Percentiles rank a stretch among this genome's conserved stretches.
phyloP scores from a whole-genome alignment of 2,113 vertebrate species.

The Emydocephalus ijimae region DNA sequence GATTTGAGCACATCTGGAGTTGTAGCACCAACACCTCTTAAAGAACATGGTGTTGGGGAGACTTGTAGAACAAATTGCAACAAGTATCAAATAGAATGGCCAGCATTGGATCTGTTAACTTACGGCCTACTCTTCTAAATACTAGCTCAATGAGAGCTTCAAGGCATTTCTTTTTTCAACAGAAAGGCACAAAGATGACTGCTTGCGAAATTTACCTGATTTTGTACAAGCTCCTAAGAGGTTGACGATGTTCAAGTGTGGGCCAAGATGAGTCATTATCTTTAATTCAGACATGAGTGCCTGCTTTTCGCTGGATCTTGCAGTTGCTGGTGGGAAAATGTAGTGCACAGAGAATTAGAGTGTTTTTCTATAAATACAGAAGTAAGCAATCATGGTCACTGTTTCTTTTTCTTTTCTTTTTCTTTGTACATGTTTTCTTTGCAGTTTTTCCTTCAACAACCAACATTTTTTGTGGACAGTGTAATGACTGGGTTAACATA shows the following conservation, averaged over 20 bases:
- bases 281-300: slow-evolving; percentile 99
- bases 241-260: slow-evolving; percentile 97
- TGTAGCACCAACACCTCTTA: not conserved
- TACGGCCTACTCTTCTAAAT: not conserved
- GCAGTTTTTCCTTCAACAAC: too few relatives aligned
- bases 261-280: slow-evolving; percentile 98
- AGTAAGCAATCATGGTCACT: too few relatives aligned
- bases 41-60: not conserved
- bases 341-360: not conserved
- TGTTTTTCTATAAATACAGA: not conserved
- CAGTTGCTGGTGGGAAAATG: slow-evolving; percentile 80
- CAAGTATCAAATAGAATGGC: not conserved
- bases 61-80: not conserved
- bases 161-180: not conserved
- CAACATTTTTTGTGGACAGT: too few relatives aligned
- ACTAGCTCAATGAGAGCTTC: not conserved
- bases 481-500: too few relatives aligned
- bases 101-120: not conserved
- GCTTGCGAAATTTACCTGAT: slow-evolving; percentile 77
- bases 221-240: slow-evolving; percentile 96
- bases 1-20: not conserved
- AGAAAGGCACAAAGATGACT: not conserved
- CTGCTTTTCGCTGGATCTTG: slow-evolving; percentile 96
- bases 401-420: too few relatives aligned
- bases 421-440: too few relatives aligned